Evolutionary conservation across 2,113 vertebrate genomes (phyloP).

Genomic region (Hippocampus mohnikei): DNA sequence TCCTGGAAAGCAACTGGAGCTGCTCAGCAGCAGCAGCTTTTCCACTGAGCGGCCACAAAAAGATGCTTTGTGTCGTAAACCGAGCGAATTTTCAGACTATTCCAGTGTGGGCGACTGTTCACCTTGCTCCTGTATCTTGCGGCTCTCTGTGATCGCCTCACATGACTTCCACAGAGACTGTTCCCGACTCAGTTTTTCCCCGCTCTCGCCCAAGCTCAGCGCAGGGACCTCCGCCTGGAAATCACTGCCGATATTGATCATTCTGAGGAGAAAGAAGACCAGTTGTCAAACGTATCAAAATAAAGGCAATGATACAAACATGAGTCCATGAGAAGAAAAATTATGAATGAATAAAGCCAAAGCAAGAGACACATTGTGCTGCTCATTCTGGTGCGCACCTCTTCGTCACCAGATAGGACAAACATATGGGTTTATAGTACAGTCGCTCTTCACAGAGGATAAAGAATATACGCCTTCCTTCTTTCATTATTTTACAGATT

Average conservation of each 20-base stretch:
- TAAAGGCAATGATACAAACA: too few relatives aligned
- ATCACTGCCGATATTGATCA: constrained; percentile 67
- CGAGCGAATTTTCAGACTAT: neutral
- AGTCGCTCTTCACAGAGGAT: too few relatives aligned
- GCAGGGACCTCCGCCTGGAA: constrained; percentile 73
- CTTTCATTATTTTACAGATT: neutral
- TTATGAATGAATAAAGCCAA: too few relatives aligned
- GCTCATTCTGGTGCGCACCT: too few relatives aligned
- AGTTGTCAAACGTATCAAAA: too few relatives aligned
- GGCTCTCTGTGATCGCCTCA: constrained; percentile 46
- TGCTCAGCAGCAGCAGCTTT: constrained; percentile 70
- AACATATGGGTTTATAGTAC: too few relatives aligned
- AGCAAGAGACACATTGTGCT: too few relatives aligned
- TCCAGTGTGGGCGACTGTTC: neutral
- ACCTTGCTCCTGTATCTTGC: constrained; percentile 62
- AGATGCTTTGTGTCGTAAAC: neutral
- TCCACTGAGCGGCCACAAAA: constrained; percentile 61
- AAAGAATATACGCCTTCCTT: too few relatives aligned
- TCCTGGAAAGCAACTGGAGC: constrained; percentile 75
- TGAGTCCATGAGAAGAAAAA: too few relatives aligned
- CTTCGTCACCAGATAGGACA: too few relatives aligned
- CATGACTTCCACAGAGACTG: constrained; percentile 74
- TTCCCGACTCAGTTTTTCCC: constrained; percentile 39
- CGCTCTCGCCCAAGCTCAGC: neutral
- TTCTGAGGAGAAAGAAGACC: constrained; percentile 31